Evolutionary conservation across 2,888 invertebrate genomes (phyloP).

Genomic region (Microctonus brassicae): DNA sequence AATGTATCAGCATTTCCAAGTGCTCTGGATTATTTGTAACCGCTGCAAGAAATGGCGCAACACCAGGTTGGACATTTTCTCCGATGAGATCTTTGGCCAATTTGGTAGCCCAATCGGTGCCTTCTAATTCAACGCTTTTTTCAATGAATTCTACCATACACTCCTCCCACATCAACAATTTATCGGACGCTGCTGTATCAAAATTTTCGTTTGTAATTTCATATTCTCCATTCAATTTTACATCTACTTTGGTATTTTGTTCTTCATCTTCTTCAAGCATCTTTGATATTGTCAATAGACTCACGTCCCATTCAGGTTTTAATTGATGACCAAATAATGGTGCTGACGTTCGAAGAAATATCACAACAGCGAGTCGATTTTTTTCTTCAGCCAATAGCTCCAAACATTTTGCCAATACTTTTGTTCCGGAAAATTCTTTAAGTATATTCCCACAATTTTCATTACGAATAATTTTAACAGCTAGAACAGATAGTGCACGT

Average conservation of each 20-base stretch:
- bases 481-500: constrained; percentile 57
- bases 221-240: background rate
- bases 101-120: constrained; percentile 58
- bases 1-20: constrained; percentile 52
- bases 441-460: constrained; percentile 47
- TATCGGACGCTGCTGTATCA: background rate
- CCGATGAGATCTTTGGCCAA: constrained; percentile 57
- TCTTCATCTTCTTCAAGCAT: constrained; percentile 48
- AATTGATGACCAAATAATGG: constrained; percentile 57
- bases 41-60: constrained; percentile 56
- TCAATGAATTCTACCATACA: constrained; percentile 60
- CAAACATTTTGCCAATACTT: constrained; percentile 59
- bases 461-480: constrained; percentile 56
- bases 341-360: constrained; percentile 57
- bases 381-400: constrained; percentile 55
- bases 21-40: constrained; percentile 56
- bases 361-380: constrained; percentile 53
- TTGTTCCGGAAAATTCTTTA: constrained; percentile 59
- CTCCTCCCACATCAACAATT: constrained; percentile 58
- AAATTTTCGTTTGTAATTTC: background rate
- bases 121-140: constrained; percentile 58
- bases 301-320: constrained; percentile 57
- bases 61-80: constrained; percentile 45
- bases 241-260: background rate
- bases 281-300: constrained; percentile 51